These are phyloP conservation scores for Diloba caeruleocephala DNA, from an alignment of 2,888 invertebrate species.

Conservation along the genomic window DNA sequence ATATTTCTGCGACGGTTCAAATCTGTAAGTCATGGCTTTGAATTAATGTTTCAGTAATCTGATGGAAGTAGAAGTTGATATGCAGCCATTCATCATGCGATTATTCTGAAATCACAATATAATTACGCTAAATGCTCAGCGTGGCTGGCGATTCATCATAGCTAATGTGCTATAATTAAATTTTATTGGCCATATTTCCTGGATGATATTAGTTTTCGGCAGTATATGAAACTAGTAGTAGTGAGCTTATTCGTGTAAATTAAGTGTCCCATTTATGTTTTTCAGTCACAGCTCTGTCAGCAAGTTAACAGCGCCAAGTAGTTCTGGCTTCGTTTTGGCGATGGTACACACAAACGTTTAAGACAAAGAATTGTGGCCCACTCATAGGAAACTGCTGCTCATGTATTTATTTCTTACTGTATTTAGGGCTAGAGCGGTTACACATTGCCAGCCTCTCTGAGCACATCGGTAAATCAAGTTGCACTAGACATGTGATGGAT, in stretches of 20 bases:
- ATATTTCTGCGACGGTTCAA: slow-evolving; percentile 58
- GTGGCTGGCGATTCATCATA: slow-evolving; percentile 74
- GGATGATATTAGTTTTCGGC: slow-evolving; percentile 57
- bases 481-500: slow-evolving; percentile 37
- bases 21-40: slow-evolving; percentile 61
- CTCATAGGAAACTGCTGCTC: slow-evolving; percentile 43
- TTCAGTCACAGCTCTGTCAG: slow-evolving; percentile 30
- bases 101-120: slow-evolving; percentile 83
- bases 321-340: slow-evolving; percentile 45
- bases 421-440: slow-evolving; percentile 41
- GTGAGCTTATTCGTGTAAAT: slow-evolving; percentile 32
- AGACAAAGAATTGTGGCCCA: slow-evolving; percentile 32
- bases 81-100: slow-evolving; percentile 76
- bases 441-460: slow-evolving; percentile 31
- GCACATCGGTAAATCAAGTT: slow-evolving; percentile 8
- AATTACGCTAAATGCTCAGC: slow-evolving; percentile 75
- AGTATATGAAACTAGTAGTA: slow-evolving; percentile 32
- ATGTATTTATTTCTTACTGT: slow-evolving; percentile 37
- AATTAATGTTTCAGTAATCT: slow-evolving; percentile 68
- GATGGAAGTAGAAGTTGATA: slow-evolving; percentile 69
- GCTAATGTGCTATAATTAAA: slow-evolving; percentile 79
- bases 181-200: slow-evolving; percentile 74
- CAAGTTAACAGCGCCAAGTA: slow-evolving; percentile 48
- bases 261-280: slow-evolving; percentile 43
- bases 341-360: slow-evolving; percentile 36